Evolutionary conservation across 2,797 vertebrate species (phyloP), one percentile per base, ranked within the genome.

Genomic region (Micrastur ruficollis): DNA sequence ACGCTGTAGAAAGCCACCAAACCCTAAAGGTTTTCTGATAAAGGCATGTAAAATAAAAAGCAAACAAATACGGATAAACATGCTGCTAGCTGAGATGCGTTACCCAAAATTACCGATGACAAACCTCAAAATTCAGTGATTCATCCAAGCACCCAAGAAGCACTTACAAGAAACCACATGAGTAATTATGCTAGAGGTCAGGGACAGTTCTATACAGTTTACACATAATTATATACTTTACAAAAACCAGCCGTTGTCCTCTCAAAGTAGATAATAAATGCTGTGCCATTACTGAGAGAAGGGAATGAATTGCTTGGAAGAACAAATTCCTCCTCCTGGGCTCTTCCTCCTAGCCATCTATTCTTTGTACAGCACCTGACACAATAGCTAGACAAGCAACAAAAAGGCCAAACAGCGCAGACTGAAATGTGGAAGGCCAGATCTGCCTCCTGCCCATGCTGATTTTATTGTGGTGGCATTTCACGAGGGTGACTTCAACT

Each of bases 131-230:
- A 53, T 50, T 27, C 4, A 12, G 11, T 95, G 92, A 89, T 91
- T 95, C 84, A 93, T 82, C 42, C 50, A 90, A 67, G 40, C 61
- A 92, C 74, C 59, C 90, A 82, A 82, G 83, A 82, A 89, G 58
- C n/a, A 53, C 61, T 91, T 96, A 94, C 12, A 61, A 76, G 83
- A 93, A 96, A 83, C 81, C 81, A 90, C 59, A 46, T 88, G 81
- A 87, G 59, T 78, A 65, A 86, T 65, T 86, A 63, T 46, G 40
- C 56, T 82, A 67, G 59, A 92, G 84, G 81, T 96, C 92, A 91
- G 84, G 72, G 75, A 76, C 84, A 87, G 61, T 74, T 62, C 75
- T 89, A 47, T 73, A 22, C 32, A 52, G 47, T 50, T 5, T 17
- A 58, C 3, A 4, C 40, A 58, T 65, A 93, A 81, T 75, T 67